Evolutionary conservation across 2,113 vertebrate genomes (phyloP).

Genomic region (Platycercus adscitus): DNA sequence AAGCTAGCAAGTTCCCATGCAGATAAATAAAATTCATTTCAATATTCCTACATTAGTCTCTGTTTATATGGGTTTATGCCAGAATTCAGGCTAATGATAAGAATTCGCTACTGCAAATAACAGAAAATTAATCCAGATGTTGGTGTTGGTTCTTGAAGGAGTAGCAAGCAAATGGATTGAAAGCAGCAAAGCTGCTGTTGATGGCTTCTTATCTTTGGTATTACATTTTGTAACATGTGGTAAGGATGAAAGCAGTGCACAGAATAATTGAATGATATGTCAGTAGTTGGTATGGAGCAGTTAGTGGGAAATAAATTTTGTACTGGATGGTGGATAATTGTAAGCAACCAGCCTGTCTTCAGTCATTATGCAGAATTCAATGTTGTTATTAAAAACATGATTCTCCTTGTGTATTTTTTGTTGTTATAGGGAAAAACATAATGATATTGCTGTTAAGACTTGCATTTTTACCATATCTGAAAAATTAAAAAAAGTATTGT

Average conservation of each 20-base stretch:
- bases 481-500: neutral
- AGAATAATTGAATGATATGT: neutral
- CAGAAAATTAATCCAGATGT: constrained; percentile 3
- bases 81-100: constrained; percentile 32
- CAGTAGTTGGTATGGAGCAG: neutral
- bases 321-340: neutral
- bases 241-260: constrained; percentile 5
- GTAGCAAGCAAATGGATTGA: neutral
- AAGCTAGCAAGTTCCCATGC: constrained; percentile 1
- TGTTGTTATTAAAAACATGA: neutral
- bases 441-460: neutral
- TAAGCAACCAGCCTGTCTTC: neutral
- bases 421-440: neutral
- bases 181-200: neutral
- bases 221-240: neutral
- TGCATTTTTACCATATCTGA: neutral
- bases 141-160: neutral
- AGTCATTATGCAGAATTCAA: neutral
- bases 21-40: constrained; percentile 53
- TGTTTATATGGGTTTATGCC: constrained; percentile 48
- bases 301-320: neutral
- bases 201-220: constrained; percentile 30
- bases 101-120: constrained; percentile 41
- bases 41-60: constrained; percentile 15
- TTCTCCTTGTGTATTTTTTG: neutral